Base-by-base conservation (phyloP, 1,140 invertebrate species). In the Magallana ariakensis region DNA sequence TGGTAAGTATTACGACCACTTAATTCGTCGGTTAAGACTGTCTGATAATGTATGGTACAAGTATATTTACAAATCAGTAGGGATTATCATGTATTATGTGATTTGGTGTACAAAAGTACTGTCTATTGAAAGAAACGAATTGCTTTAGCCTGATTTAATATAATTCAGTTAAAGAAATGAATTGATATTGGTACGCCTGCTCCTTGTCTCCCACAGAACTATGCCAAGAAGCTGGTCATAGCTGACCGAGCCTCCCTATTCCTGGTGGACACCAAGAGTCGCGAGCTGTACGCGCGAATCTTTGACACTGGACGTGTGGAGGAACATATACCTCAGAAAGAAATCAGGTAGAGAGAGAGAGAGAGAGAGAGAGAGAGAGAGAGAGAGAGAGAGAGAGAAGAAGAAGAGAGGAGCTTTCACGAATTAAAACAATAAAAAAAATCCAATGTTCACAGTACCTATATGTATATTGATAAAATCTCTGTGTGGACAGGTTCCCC, bases 241-340 rank as follows among this genome's bases (percentile, higher is more conserved):
- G 97, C 97, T 0, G 97, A 98, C 93, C 93, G 97, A 85, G 97
- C 97, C 0, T 97, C 97, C 0, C 94, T 97, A 19, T 97, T 97
- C 92, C 95, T 97, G 3, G 95, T 97, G 0, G 97, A 97, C 93
- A 95, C 95, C 33, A 96, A 96, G 88, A 96, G 96, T 83, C 95
- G 96, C 86, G 97, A 98, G 93, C 94, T 98, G 13, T 97, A 97
- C 91, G 97, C 97, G 2, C 96, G 97, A 60, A 97, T 98, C 58
- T 98, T 98, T 94, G 97, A 98, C 92, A 94, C 92, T 13, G 94
- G 91, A 55, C 87, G 81, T 80, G 87, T 88, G 26, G 90, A 89
- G 33, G 90, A 92, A 86, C 89, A 90, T 75, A 86, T 91, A 11
- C 89, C 90, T 19, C 88, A 89, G 62, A 93, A 93, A 90, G 93